Conservation (phyloP, 2,113 vertebrate genomes). For the Sinocyclocheilus grahami region DNA sequence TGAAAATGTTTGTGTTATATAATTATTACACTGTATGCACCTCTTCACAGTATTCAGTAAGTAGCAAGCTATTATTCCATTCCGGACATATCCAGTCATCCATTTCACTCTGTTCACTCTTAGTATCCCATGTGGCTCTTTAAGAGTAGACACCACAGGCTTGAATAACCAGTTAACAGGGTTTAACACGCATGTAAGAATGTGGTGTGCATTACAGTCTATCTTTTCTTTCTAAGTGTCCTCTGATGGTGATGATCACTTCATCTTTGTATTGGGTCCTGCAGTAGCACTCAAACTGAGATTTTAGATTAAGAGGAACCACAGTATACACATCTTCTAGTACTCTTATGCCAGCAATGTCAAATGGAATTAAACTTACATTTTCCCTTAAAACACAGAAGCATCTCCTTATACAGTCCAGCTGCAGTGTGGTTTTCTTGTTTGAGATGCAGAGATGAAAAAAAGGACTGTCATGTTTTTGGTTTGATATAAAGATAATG, state of each 20-base stretch:
- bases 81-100: background rate
- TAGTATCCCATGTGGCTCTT: background rate
- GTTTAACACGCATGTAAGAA: background rate
- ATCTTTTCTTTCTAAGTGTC: background rate
- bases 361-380: no score
- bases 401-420: slow-evolving; percentile 36
- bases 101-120: background rate
- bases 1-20: background rate
- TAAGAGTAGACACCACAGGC: no score
- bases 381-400: slow-evolving; percentile 1
- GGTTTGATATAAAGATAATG: background rate
- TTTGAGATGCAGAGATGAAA: background rate
- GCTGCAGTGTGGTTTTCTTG: background rate
- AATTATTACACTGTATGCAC: background rate
- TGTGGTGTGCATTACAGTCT: slow-evolving; percentile 11
- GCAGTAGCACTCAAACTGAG: no score
- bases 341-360: no score
- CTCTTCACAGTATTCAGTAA: background rate
- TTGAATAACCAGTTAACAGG: background rate
- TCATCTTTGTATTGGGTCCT: no score
- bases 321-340: no score
- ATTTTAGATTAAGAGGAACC: no score
- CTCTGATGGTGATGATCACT: background rate
- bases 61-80: background rate
- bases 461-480: slow-evolving; percentile 25